Conservation (phyloP, 2,113 vertebrate genomes). For the Eurypyga helias region DNA sequence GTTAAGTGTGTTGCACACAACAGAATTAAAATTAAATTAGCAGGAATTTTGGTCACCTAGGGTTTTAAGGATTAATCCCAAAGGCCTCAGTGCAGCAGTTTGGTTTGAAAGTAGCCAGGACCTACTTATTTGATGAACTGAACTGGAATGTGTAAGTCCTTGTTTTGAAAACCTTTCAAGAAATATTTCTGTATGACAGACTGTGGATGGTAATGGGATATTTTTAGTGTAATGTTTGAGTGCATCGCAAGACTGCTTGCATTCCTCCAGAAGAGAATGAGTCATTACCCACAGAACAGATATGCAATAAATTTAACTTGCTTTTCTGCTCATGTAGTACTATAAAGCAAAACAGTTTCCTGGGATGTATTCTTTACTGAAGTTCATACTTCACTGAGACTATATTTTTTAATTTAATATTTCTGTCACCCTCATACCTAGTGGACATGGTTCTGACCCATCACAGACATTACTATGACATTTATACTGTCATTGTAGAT, state of each 20-base stretch:
- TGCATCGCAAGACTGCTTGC: background rate
- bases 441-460: background rate
- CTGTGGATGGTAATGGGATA: background rate
- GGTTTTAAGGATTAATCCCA: background rate
- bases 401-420: background rate
- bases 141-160: background rate
- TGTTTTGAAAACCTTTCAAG: constrained; percentile 17
- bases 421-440: background rate
- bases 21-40: background rate
- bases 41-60: background rate
- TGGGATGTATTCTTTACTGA: background rate
- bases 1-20: background rate
- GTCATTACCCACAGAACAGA: background rate
- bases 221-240: constrained; percentile 26
- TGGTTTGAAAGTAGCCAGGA: background rate
- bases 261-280: constrained; percentile 21
- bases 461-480: background rate
- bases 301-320: background rate
- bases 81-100: background rate
- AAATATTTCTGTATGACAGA: constrained; percentile 16
- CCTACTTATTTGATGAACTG: background rate
- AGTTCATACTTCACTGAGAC: background rate
- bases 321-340: background rate
- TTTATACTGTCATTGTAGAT: background rate
- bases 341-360: background rate